phyloP scores from a whole-genome alignment of 2,113 vertebrate genomes.

The Colistium nudipinnis region DNA sequence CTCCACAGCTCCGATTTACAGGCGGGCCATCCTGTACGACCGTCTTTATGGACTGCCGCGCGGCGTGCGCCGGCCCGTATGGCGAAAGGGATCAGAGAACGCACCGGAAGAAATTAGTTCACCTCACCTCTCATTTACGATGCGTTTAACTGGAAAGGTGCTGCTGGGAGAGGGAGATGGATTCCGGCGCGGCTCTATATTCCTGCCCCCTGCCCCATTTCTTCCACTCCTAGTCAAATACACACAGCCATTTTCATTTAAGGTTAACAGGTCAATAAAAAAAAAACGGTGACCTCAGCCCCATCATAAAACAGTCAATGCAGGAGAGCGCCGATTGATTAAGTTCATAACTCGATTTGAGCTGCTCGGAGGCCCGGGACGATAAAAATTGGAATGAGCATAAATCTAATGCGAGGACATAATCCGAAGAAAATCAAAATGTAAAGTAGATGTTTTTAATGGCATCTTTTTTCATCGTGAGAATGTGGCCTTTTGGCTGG shows the following conservation, averaged over 20 bases:
- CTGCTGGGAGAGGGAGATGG: conserved; percentile 44
- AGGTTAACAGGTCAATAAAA: conserved; percentile 82
- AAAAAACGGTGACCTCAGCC: conserved; percentile 75
- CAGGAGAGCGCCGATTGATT: conserved; percentile 73
- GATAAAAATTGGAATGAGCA: conserved; percentile 75
- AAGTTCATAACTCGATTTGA: conserved; percentile 81
- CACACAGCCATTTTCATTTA: conserved; percentile 68
- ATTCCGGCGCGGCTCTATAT: conserved; percentile 44
- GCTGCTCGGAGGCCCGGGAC: conserved; percentile 47
- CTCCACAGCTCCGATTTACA: conserved; percentile 58
- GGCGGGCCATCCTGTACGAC: conserved; percentile 33
- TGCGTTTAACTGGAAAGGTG: conserved; percentile 63
- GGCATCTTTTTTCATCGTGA: conserved; percentile 66
- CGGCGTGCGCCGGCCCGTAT: conserved; percentile 37
- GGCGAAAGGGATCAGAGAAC: conserved; percentile 59
- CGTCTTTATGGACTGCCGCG: conserved; percentile 60
- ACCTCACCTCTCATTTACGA: conserved; percentile 72
- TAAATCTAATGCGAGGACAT: conserved; percentile 74
- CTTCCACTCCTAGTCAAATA: conserved; percentile 53
- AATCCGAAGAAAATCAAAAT: conserved; percentile 78
- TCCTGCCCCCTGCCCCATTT: conserved; percentile 43
- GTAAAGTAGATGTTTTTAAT: conserved; percentile 77
- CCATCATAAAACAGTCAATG: conserved; percentile 80
- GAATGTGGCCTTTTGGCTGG: conserved; percentile 54
- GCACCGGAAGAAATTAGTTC: conserved; percentile 73